Evolutionary conservation across 1,140 invertebrate genomes (phyloP).

Genomic region (Caenorhabditis latens): DNA sequence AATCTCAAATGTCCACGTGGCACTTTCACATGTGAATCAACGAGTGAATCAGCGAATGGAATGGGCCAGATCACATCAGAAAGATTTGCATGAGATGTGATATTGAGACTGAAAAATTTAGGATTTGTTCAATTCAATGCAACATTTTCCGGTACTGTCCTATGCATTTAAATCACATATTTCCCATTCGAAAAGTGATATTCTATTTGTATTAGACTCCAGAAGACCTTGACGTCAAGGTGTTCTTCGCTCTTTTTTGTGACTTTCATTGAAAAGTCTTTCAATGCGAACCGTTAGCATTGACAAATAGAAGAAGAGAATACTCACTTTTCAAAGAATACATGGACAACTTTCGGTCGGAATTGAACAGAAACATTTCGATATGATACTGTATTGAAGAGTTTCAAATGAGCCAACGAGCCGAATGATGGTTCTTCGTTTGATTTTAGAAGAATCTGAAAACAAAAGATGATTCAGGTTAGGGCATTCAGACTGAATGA

Average conservation of each 20-base stretch:
- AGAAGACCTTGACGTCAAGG: conserved; percentile 1
- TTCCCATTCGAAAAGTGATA: background rate
- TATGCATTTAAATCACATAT: conserved; percentile 48
- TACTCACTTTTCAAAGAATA: conserved; percentile 58
- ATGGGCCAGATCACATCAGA: conserved; percentile 60
- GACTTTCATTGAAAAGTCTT: too few relatives aligned
- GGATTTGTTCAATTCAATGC: background rate
- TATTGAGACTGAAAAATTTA: conserved; percentile 41
- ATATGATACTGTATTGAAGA: conserved; percentile 53
- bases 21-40: conserved; percentile 56
- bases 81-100: conserved; percentile 43
- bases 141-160: background rate
- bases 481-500: too few relatives aligned
- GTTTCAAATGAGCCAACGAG: conserved; percentile 51
- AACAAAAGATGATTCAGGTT: background rate
- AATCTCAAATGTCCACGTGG: conserved; percentile 48
- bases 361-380: conserved; percentile 62
- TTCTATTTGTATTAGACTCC: background rate
- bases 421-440: conserved; percentile 45
- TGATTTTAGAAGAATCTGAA: conserved; percentile 58
- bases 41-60: conserved; percentile 51
- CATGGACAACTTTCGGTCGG: conserved; percentile 46
- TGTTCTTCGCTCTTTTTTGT: background rate
- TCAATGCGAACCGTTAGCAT: background rate
- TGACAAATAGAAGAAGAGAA: background rate